Base-by-base conservation (phyloP, 1,140 invertebrate genomes). In the Battus philenor region DNA sequence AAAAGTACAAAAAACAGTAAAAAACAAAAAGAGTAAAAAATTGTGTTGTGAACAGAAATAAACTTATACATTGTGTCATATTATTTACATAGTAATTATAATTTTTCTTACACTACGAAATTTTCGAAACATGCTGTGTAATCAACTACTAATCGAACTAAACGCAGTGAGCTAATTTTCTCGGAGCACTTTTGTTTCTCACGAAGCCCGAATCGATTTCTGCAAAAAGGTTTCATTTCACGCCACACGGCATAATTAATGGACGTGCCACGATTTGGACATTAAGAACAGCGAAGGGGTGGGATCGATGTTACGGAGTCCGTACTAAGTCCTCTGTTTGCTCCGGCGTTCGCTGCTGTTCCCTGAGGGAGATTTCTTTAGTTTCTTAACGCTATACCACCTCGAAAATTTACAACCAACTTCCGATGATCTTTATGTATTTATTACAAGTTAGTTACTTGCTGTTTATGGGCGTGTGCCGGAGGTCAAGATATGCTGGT, bases 211-310 rank as follows among this genome's bases (percentile, higher is more conserved):
- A 59, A 67, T 67, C 68, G 57, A 10, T 9, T 17, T 7, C 33
- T 18, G 17, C 55, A 59, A 53, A 68, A 63, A 64, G 61, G 64
- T 63, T 68, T 62, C 61, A 66, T 68, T 76, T 69, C 62, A 67
- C 66, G 60, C 54, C 55, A 56, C 58, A 60, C 67, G 56, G 59
- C 68, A 74, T 79, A 76, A 80, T 78, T 76, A 78, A 80, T 80
- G 72, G 67, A 70, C 72, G 66, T 61, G 62, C 72, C 70, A 72
- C 78, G 64, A 82, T 78, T 69, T 76, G 72, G 68, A 63, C 61
- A 74, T 76, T 78, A 79, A 82, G 72, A 76, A 68, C 54, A 48
- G 58, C 32, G 33, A 56, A 60, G 64, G 71, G 71, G 65, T 47
- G 53, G 59, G 71, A 74, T 79, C 75, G 73, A 82, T 79, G 64